Conservation (phyloP, 2,113 vertebrate genomes). For the Gallinago media region DNA sequence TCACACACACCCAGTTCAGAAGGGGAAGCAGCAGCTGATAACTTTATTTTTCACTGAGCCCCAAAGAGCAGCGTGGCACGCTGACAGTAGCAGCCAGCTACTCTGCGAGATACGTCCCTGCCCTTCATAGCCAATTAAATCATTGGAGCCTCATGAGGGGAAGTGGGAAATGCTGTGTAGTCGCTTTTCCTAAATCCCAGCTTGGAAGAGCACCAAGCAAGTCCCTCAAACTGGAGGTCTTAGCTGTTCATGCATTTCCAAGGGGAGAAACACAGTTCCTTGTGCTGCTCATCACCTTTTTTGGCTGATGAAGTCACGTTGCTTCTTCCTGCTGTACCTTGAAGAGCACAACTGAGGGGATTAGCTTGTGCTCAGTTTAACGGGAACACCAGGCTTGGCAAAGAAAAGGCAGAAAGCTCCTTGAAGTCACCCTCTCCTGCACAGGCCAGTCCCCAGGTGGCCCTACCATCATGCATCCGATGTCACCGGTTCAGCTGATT, state of each 20-base stretch:
- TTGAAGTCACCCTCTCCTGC: not conserved
- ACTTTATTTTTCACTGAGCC: not conserved
- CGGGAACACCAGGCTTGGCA: not conserved
- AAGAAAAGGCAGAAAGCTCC: not conserved
- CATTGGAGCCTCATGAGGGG: not conserved
- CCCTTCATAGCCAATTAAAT: conserved; percentile 50
- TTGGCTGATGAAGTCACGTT: not conserved
- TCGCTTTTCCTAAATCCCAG: conserved; percentile 9
- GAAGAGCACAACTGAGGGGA: not conserved
- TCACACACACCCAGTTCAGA: not conserved
- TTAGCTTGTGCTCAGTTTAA: not conserved
- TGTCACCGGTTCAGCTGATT: not conserved
- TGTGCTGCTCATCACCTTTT: not conserved
- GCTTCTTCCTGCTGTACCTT: not conserved
- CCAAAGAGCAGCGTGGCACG: not conserved
- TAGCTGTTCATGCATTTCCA: not conserved
- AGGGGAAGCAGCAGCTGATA: not conserved
- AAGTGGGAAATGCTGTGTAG: conserved; percentile 25
- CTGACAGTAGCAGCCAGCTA: conserved; percentile 8
- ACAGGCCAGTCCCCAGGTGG: not conserved
- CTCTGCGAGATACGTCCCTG: not conserved
- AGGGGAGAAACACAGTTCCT: not conserved
- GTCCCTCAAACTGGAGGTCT: not conserved
- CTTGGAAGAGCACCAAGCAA: conserved; percentile 31
- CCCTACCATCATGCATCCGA: fast-evolving